Base-by-base conservation (phyloP, 2,888 invertebrate genomes). In the Cloeon dipterum region DNA sequence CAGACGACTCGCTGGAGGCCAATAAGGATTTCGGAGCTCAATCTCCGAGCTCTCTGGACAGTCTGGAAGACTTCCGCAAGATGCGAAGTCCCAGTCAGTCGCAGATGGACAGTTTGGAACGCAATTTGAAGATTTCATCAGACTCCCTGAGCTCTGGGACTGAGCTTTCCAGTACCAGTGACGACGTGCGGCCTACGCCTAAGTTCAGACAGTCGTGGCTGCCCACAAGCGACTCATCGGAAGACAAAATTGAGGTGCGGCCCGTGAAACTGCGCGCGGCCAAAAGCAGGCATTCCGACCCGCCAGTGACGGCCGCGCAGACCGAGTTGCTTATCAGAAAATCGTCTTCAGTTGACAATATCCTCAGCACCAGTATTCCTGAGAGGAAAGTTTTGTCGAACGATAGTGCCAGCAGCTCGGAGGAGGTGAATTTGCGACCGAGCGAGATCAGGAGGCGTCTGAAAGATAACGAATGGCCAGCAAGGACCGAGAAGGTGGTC, bases 331-430 rank as follows among this genome's bases (percentile, higher is more conserved):
- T 42, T 52, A 46, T 52, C n/a, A 44, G 45, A 14, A 55, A 55
- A 46, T 51, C 56, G 3, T 44, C 52, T 4, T 68, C 68, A 39
- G 56, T 68, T 50, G 68, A 68, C 51, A 67, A 67, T 46, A 58
- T 68, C 45, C 61, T 64, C 44, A 61, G 65, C 10, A 14, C n/a
- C 57, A 44, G 52, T 53, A 29, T 50, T 2, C 20, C 34, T 23
- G n/a, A 29, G 20, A 40, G 38, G 21, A 42, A 63, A 47, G 62
- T 64, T 2, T 57, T 61, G 45, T 63, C 64, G 4, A 60, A 61
- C 5, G 64, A 63, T 46, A 63, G 62, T 41, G 54, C 61, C 42
- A 49, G 35, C 14, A 42, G 40, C 29, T 14, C 16, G 29, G 29
- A 29, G 16, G 16, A 29, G 14, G 16, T 29, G 16, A 16, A 29